phyloP scores from a whole-genome alignment of 2,888 invertebrate genomes.

The Cephus nigrinus region DNA sequence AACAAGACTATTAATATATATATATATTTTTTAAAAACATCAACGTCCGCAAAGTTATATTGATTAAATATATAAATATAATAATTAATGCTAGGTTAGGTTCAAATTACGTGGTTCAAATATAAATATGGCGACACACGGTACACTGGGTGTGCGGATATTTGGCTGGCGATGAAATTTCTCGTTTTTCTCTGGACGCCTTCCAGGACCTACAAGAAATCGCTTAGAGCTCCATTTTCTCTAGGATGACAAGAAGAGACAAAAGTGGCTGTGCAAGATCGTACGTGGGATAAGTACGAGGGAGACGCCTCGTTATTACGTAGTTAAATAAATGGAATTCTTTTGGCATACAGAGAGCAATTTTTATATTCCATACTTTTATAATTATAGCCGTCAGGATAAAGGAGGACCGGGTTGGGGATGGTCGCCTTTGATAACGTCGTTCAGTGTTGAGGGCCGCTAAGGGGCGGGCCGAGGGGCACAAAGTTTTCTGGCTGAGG shows the following conservation, averaged over 20 bases:
- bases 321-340: background rate
- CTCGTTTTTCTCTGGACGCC: background rate
- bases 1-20: background rate
- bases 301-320: background rate
- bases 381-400: slow-evolving; percentile 24
- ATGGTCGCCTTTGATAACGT: slow-evolving; percentile 48
- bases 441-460: slow-evolving; percentile 37
- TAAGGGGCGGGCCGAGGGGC: slow-evolving; percentile 18
- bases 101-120: background rate
- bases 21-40: background rate
- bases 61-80: background rate
- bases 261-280: background rate
- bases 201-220: background rate
- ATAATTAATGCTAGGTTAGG: background rate
- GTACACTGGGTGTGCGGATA: background rate
- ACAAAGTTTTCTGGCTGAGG: slow-evolving; percentile 35
- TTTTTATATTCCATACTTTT: slow-evolving; percentile 23
- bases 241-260: background rate
- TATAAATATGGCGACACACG: background rate
- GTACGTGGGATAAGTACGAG: background rate
- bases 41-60: background rate
- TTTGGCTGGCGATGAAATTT: background rate
- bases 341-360: background rate
- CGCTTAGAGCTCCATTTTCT: background rate
- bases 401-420: slow-evolving; percentile 16